Evolutionary conservation across 2,888 invertebrate genomes (phyloP).

Genomic region (Eurytoma californica): DNA sequence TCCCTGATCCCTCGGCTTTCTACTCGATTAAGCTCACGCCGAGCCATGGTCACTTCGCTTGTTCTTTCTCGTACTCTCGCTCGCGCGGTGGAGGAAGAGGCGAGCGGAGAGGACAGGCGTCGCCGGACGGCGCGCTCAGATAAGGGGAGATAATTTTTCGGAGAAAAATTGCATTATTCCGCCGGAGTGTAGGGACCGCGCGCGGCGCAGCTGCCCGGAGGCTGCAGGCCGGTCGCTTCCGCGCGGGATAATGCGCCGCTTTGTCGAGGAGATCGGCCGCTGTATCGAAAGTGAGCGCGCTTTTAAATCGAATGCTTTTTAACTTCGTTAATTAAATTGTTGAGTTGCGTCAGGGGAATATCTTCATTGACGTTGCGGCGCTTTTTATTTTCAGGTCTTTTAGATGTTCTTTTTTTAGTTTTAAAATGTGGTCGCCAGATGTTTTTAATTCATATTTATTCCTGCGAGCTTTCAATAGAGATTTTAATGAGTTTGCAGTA

Average conservation of each 20-base stretch:
- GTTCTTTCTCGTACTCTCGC: too few species aligned
- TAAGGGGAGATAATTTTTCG: not conserved
- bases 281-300: not conserved
- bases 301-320: not conserved
- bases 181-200: not conserved
- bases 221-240: too few species aligned
- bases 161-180: not conserved
- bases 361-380: too few species aligned
- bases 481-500: too few species aligned
- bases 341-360: not conserved
- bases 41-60: not conserved
- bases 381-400: too few species aligned
- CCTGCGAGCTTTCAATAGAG: too few species aligned
- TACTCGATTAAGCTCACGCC: too few species aligned
- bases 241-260: not conserved
- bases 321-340: constrained; percentile 1
- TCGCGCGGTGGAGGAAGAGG: not conserved
- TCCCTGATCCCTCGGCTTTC: too few species aligned
- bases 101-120: not conserved
- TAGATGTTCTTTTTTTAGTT: too few species aligned
- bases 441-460: too few species aligned
- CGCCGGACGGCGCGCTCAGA: not conserved
- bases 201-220: too few species aligned
- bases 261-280: not conserved
- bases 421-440: too few species aligned